A percentile compares a stretch with the other conserved stretches of the same genome.
Evolutionary conservation across 2,888 invertebrate genomes (phyloP).

Genomic region (Hymenopus coronatus): DNA sequence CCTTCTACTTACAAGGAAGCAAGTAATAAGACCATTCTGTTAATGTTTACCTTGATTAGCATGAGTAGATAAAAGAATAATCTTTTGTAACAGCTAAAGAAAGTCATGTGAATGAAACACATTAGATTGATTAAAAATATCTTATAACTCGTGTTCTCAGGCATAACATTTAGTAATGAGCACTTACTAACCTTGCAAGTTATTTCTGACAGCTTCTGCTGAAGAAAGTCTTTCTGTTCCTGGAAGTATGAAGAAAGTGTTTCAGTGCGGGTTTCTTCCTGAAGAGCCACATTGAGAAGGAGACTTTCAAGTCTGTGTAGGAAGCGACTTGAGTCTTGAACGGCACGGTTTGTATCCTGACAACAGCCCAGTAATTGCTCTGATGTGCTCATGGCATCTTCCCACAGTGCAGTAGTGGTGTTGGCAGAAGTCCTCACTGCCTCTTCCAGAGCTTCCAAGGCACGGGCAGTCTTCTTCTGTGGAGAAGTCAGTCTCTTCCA

Average conservation of each 20-base stretch:
- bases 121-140: too few species aligned
- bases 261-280: conserved; percentile 16
- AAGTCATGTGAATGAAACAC: too few species aligned
- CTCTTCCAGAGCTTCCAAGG: conserved; percentile 43
- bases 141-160: too few species aligned
- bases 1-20: too few species aligned
- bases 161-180: too few species aligned
- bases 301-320: conserved; percentile 43
- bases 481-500: conserved; percentile 40
- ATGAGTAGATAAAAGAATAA: too few species aligned
- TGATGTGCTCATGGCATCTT: conserved; percentile 34
- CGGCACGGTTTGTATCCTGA: conserved; percentile 41
- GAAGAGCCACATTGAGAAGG: conserved; percentile 32
- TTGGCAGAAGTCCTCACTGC: conserved; percentile 42
- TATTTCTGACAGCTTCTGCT: conserved; percentile 7
- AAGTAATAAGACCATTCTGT: too few species aligned
- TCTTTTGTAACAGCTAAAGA: too few species aligned
- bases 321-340: conserved; percentile 43
- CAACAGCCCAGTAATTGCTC: conserved; percentile 40
- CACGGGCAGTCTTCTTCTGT: conserved; percentile 40
- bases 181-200: not conserved
- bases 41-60: too few species aligned
- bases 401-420: conserved; percentile 40
- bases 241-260: conserved; percentile 28
- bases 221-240: conserved; percentile 35